Evolutionary conservation across 2,797 vertebrate genomes (phyloP), one percentile per base, ranked within the genome.

Genomic region (Hozukius guyotensis): DNA sequence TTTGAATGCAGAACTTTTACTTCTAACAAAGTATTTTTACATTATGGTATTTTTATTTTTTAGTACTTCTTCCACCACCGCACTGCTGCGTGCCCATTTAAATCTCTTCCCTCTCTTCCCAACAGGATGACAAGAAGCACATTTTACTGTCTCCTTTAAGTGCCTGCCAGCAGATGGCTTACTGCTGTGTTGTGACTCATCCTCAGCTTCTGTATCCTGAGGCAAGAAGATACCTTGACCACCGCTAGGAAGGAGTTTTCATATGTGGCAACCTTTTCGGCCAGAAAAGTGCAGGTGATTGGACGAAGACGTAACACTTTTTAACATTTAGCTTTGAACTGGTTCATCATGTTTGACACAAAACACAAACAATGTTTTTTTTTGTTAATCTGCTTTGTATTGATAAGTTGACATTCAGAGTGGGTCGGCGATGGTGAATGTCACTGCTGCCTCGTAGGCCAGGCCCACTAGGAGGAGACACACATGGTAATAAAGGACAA

Each of bases 181-280:
- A 56, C 55, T 25, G 75, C 68, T 69, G 66, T 27, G 62, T 52
- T 77, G 14, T 79, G 82, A 86, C 75, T 89, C 72, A 78, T 68
- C 56, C 52, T 75, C 77, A 53, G 71, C 66, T 36, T 60, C 4
- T 57, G 72, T 53, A 52, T 75, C 75, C 64, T 46, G 53, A 52
- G 75, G 57, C 42, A 3, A 60, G 34, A 60, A 63, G 29, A 60
- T 63, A 31, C 16, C 27, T 29, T 69, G 71, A 80, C 42, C 12
- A 4, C 53, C 29, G 12, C 38, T 3, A 9, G 20, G 55, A 59
- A 38, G 36, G n/a, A 29, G n/a, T 52, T 69, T 22, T 65, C 18
- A 25, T 12, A 8, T 25, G 70, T 25, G 29, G 36, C 2, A 29
- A 24, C 8, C 38, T 14, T 36, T 12, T 31, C 14, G 4, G 25